These are phyloP conservation scores for Heterocephalus glaber DNA, from an alignment of 2,113 vertebrate species.

Conservation along the genomic window DNA sequence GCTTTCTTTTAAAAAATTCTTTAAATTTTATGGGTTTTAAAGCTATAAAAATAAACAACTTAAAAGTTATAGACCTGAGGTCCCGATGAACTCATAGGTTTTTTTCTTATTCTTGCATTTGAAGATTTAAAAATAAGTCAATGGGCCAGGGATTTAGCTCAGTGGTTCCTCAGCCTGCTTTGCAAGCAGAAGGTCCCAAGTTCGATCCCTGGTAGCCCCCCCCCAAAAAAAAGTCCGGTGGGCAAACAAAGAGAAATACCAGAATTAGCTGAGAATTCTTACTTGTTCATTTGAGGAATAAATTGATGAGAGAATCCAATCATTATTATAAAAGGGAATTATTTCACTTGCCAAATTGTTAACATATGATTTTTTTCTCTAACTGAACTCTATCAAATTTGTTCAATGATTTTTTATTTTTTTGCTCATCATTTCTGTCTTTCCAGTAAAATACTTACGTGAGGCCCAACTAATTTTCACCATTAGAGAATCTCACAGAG, in stretches of 20 bases:
- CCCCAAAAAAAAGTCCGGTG: too few relatives aligned
- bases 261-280: neutral
- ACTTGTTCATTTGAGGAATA: constrained; percentile 24
- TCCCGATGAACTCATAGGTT: neutral
- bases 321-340: neutral
- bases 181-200: too few relatives aligned
- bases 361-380: neutral
- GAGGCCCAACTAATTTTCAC: neutral
- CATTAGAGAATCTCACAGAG: neutral
- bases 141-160: too few relatives aligned
- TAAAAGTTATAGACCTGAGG: neutral
- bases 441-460: neutral
- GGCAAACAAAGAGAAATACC: neutral
- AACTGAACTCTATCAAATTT: constrained; percentile 7
- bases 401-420: constrained; percentile 21
- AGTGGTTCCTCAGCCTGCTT: too few relatives aligned
- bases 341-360: neutral
- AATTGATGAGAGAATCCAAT: neutral
- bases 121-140: constrained; percentile 47
- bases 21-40: neutral
- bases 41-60: constrained; percentile 6
- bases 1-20: neutral
- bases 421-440: neutral
- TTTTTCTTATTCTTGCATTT: neutral
- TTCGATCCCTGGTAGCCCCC: too few relatives aligned